Base-by-base conservation (phyloP, 2,888 invertebrate species). In the Desoria tigrina region DNA sequence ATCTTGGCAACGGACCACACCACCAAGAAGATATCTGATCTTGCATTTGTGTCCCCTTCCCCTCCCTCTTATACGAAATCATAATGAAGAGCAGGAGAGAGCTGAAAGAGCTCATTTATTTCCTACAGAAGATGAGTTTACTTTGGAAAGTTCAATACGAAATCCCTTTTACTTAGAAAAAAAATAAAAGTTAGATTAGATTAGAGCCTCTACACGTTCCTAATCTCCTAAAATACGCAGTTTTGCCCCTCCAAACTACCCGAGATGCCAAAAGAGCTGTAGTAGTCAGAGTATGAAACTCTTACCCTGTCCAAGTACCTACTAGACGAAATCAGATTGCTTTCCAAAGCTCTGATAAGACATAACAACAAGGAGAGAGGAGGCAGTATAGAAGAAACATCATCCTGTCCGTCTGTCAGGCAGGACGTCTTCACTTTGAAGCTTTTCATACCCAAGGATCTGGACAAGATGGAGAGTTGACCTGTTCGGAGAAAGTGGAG, bases 131-230 rank as follows among this genome's bases (percentile, higher is more conserved):
- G 56, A 57, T 57, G 56, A 42, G 56, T 57, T 57, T 57, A 57
- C 56, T 57, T 57, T 42, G 42, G 49, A 58, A 45, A 58, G 58
- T 58, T 49, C 58, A 58, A 42, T 58, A 58, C 45, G 49, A 58
- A 58, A 58, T 49, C 58, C 58, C n/a, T 21, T 58, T 49, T 18
- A 23, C 28, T 45, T 24, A 45, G 27, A 16, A 42, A 58, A 49
- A 54, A 49, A 58, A 58, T 58, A 58, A 58, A 58, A 58, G 58
- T 58, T 58, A 42, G 58, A 58, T 58, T 42, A 58, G 58, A 58
- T 58, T 58, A 58, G 23, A 45, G 26, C 23, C 57, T 57, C 42
- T 58, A 49, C 58, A 49, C 56, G 56, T 57, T 57, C 56, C 56
- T 57, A 57, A 57, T 57, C 56, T 57, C 56, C 56, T 28, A 18